These are phyloP conservation scores for Hybos culiciformis DNA, from an alignment of 2,888 invertebrate species.

Conservation along the genomic window DNA sequence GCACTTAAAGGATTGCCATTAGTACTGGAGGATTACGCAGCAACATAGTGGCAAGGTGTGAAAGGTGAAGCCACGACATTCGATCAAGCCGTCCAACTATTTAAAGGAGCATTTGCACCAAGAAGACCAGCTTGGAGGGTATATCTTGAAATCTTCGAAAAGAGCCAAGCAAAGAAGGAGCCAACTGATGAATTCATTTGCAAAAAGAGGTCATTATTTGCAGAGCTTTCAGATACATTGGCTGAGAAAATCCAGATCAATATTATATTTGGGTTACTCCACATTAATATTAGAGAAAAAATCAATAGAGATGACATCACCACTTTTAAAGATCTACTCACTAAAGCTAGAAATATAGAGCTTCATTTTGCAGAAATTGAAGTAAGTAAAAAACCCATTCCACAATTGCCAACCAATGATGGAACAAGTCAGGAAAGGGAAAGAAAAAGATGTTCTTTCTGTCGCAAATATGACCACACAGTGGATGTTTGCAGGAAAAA, in stretches of 20 bases:
- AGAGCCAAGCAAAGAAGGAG: slow-evolving; percentile 4
- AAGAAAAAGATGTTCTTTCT: background rate
- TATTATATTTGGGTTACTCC: slow-evolving; percentile 2
- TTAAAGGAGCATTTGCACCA: slow-evolving; percentile 1
- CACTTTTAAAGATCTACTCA: slow-evolving; percentile 4
- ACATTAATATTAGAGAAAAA: slow-evolving; percentile 8
- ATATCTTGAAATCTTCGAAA: slow-evolving; percentile 4
- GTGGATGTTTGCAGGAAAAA: background rate
- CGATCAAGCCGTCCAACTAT: slow-evolving; percentile 3
- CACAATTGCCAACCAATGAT: too few relatives aligned
- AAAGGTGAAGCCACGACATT: background rate
- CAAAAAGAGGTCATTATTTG: slow-evolving; percentile 3
- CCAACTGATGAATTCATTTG: slow-evolving; percentile 5
- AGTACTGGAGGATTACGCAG: background rate
- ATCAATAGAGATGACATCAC: background rate
- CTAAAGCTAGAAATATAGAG: slow-evolving; percentile 3
- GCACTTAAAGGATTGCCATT: background rate
- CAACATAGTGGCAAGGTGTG: too few relatives aligned
- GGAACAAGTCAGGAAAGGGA: background rate
- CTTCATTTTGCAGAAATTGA: background rate
- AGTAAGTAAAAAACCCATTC: background rate
- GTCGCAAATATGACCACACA: background rate
- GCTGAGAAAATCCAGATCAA: slow-evolving; percentile 4
- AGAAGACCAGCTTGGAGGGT: slow-evolving; percentile 7
- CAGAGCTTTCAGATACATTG: slow-evolving; percentile 1